Conservation (phyloP, 1,140 invertebrate genomes). For the Mya arenaria region DNA sequence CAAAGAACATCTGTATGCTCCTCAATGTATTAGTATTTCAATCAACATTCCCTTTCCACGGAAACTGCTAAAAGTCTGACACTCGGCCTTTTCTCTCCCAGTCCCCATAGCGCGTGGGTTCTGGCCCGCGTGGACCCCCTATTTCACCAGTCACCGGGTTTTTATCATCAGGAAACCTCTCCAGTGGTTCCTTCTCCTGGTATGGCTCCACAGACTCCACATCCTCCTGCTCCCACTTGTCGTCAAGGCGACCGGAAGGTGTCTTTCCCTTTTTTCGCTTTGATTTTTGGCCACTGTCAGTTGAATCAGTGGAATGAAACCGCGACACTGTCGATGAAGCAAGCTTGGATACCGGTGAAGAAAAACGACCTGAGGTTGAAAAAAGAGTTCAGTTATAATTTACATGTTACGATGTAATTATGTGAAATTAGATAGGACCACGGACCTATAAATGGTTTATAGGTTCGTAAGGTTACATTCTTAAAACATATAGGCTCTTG, state of each 20-base stretch:
- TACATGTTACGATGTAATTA: too few species aligned
- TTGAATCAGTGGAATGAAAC: constrained; percentile 57
- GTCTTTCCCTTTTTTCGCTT: constrained; percentile 68
- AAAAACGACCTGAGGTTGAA: too few species aligned
- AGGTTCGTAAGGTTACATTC: too few species aligned
- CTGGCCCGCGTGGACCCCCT: constrained; percentile 96
- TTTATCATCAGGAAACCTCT: constrained; percentile 91
- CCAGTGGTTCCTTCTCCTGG: constrained; percentile 92
- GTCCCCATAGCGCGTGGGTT: constrained; percentile 99
- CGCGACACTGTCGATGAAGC: too few species aligned
- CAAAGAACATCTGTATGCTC: too few species aligned
- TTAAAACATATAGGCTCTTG: too few species aligned
- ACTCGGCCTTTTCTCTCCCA: constrained; percentile 99
- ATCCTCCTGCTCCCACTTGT: constrained; percentile 76
- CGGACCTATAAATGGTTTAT: too few species aligned
- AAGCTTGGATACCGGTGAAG: too few species aligned
- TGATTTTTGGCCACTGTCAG: constrained; percentile 56
- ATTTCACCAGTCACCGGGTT: constrained; percentile 97
- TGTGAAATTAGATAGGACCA: too few species aligned
- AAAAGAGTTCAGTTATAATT: too few species aligned
- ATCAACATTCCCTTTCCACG: too few species aligned
- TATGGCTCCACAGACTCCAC: constrained; percentile 85
- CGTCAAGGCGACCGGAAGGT: constrained; percentile 85
- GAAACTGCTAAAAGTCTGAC: constrained; percentile 94
- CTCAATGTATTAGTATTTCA: too few species aligned